Base-by-base conservation (phyloP, 2,113 vertebrate species). In the Xiphophorus hellerii region DNA sequence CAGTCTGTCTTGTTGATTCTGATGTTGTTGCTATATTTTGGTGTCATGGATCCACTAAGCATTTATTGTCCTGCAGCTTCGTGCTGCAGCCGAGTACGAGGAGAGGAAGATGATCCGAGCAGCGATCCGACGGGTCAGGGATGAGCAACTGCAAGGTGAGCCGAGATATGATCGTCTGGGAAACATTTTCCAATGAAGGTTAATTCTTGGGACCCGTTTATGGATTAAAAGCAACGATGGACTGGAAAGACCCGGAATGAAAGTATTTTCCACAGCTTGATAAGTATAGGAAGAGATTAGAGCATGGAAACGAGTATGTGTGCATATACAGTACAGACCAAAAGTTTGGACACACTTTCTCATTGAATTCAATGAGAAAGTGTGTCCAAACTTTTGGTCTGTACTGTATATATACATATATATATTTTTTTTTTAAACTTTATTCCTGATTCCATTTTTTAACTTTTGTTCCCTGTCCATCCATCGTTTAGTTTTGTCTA, bases 31-130 rank as follows among this genome's bases (percentile, higher is more conserved):
- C 3, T 14, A 63, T 58, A 5, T 4, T 35, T 51, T 5, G 30
- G 7, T 29, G 27, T 61, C 5, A 0, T 66, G 4, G 44, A 30
- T 39, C 7, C 15, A 1, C 67, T 86, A 33, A 83, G 2, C 1
- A 10, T 35, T 42, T 64, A 61, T 76, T 64, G 71, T 20, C n/a
- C 29, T 28, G 10, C 86, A 98, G 97, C 94, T 98, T 58, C 94
- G 96, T 30, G 91, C 93, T 0, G 94, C 97, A 0, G 90, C 82
- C 0, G 96, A 97, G 70, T 98, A 96, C 0, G 96, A 97, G 87
- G 97, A 98, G 78, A 96, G 97, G 74, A 98, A 97, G 88, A 83
- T 98, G 81, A 98, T 98, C 81, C 93, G 97, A 80, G 96, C 95
- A 0, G 95, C 96, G 77, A 98, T 98, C 88, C 94, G 96, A 82